These are phyloP conservation scores for Cetonia aurata DNA, from an alignment of 2,888 invertebrate genomes.

Conservation along the genomic window DNA sequence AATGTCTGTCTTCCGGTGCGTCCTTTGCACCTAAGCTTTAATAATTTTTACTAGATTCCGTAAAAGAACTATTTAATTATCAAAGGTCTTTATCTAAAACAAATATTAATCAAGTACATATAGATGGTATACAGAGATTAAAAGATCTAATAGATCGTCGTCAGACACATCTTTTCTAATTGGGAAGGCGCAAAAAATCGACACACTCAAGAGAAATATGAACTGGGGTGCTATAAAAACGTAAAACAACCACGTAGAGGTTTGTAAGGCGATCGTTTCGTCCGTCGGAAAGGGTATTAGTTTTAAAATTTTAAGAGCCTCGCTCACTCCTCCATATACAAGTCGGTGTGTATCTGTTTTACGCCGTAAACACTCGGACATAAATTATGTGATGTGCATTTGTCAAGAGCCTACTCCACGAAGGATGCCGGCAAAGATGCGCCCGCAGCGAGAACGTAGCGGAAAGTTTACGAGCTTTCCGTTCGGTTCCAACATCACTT, in stretches of 20 bases:
- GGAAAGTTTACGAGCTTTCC: conserved; percentile 25
- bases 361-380: conserved; percentile 32
- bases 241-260: conserved; percentile 9
- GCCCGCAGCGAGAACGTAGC: neutral
- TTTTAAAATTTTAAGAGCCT: conserved; percentile 34
- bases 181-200: no score
- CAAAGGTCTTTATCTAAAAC: no score
- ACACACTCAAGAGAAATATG: neutral
- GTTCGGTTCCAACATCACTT: conserved; percentile 12
- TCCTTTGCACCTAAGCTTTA: no score
- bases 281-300: conserved; percentile 21
- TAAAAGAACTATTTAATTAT: no score
- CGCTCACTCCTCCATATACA: conserved; percentile 12
- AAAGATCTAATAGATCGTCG: no score
- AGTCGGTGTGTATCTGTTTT: conserved; percentile 31
- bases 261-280: conserved; percentile 26
- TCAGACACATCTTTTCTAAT: no score
- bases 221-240: conserved; percentile 6
- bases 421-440: conserved; percentile 19
- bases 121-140: no score
- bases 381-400: conserved; percentile 40
- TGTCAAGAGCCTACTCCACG: conserved; percentile 27
- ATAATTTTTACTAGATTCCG: no score
- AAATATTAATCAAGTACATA: no score
- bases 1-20: no score